Evolutionary conservation across 2,888 invertebrate genomes (phyloP), one percentile per base, ranked within the genome.

Genomic region (Drosophila anceps): DNA sequence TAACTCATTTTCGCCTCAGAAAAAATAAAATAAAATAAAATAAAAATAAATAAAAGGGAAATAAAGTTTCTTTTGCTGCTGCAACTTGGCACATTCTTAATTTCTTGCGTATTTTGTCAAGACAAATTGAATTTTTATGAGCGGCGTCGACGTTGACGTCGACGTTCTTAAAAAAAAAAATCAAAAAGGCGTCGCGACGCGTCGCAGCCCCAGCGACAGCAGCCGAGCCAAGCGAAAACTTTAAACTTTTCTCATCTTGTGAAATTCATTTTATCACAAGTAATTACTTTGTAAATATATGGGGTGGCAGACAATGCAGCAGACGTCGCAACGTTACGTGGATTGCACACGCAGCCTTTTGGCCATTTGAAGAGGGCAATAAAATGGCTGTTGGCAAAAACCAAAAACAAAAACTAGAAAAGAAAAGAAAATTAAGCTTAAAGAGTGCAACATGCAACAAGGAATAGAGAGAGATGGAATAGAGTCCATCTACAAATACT

Each of bases 241-340:
- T 86, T 87, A 88, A 87, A 87, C 86, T 90, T 87, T 90, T 90
- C 89, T 91, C 89, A 90, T 90, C 89, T 91, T 81, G 83, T 80
- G 88, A 90, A 91, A 87, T 89, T 87, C 85, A 85, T 89, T 90
- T 90, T 90, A 91, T 90, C 91, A 87, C 89, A 89, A 90, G 86
- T 91, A 90, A 90, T 91, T 91, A 91, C 91, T 90, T 90, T 89
- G 91, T 89, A 91, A 90, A 90, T 87, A 90, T 81, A 79, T 85
- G 75, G 81, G 72, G 70, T 69, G 65, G 66, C 63, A 73, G 80
- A 84, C 79, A 76, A 59, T 82, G 82, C 86, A 88, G 79, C 82
- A 80, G 81, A 76, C 78, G 72, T 39, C 67, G 58, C 58, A 44
- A 51, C 76, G 61, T 62, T 68, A 76, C 77, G 66, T 63, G 76